Evolutionary conservation across 1,140 invertebrate genomes (phyloP), one percentile per base, ranked within the genome.

Genomic region (Melipona quadrifasciata): DNA sequence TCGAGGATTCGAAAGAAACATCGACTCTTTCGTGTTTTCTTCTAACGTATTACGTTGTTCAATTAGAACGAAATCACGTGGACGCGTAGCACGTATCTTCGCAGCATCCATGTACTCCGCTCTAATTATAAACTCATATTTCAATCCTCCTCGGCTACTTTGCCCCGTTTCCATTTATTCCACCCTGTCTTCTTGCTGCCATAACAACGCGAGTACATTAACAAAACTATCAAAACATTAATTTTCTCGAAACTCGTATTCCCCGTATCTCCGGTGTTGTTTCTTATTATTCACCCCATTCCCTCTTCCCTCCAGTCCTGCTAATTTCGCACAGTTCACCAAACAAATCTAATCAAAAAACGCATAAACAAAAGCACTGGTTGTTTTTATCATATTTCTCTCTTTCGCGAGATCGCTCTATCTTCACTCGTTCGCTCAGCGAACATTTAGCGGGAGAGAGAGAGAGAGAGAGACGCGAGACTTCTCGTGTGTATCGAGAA

Each of bases 401-500:
- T 31, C 16, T 17, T 67, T 34, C n/a, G 6, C 24, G n/a, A 27
- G 4, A 1, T 2, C 21, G 31, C 21, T 8, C 27, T 21, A 39
- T 24, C 24, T 68, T 68, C 67, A 2, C 31, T 47, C 39, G 39
- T 34, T 31, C 31, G 8, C 8, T 19, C 12, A 10, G 2, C 27
- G 19, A 47, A 10, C 39, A 11, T 53, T 27, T 11, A 19, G n/a
- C 71, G 47, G 27, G 71, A 53, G 2, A 47, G 39, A 39, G 39
- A 39, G 39, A 39, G 39, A 47, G 39, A 47, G 39, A 47, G 39
- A 47, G n/a, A n/a, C n/a, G n/a, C n/a, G n/a, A n/a, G n/a, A n/a
- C n/a, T n/a, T n/a, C n/a, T n/a, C n/a, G n/a, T n/a, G n/a, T n/a
- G 17, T 72, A 72, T 72, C 70, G 39, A 53, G 71, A 72, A 53